These are phyloP conservation scores for Drosophila sechellia DNA, from an alignment of 1,140 invertebrate species.

Conservation along the genomic window DNA sequence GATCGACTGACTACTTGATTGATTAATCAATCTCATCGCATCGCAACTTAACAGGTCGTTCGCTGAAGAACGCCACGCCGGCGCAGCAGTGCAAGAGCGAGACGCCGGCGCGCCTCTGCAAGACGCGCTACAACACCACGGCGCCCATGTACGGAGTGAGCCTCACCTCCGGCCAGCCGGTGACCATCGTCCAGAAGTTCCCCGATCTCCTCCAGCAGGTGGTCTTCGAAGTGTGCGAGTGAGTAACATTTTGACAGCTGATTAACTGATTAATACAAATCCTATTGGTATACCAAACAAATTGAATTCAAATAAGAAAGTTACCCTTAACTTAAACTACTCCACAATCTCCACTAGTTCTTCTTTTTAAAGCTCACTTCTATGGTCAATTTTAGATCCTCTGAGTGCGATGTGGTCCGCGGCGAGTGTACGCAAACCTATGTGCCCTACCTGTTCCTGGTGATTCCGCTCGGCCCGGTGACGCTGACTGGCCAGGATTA, in stretches of 20 bases:
- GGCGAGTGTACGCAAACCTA: constrained; percentile 96
- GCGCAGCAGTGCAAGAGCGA: constrained; percentile 85
- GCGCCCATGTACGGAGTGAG: constrained; percentile 97
- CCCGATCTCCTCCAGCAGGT: constrained; percentile 97
- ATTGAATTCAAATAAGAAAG: too few species aligned
- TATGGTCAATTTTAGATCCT: constrained; percentile 87
- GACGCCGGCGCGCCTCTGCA: constrained; percentile 91
- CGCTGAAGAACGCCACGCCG: constrained; percentile 67
- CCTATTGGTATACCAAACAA: background rate
- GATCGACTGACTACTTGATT: constrained; percentile 22
- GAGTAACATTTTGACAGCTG: constrained; percentile 68
- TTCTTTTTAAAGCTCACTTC: background rate
- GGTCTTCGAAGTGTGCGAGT: constrained; percentile 95
- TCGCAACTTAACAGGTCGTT: constrained; percentile 66
- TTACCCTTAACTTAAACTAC: too few species aligned
- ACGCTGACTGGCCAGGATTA: constrained; percentile 96
- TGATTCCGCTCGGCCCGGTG: constrained; percentile 94
- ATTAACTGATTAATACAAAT: background rate
- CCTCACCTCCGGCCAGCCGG: constrained; percentile 94
- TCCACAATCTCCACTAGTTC: too few species aligned
- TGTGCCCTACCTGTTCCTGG: constrained; percentile 95
- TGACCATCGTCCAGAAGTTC: constrained; percentile 97
- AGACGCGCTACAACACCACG: constrained; percentile 95
- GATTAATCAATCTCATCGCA: constrained; percentile 21
- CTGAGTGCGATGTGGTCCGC: constrained; percentile 93